These are phyloP conservation scores for Meiosimyza decipiens DNA, from an alignment of 2,888 invertebrate species.

Conservation along the genomic window DNA sequence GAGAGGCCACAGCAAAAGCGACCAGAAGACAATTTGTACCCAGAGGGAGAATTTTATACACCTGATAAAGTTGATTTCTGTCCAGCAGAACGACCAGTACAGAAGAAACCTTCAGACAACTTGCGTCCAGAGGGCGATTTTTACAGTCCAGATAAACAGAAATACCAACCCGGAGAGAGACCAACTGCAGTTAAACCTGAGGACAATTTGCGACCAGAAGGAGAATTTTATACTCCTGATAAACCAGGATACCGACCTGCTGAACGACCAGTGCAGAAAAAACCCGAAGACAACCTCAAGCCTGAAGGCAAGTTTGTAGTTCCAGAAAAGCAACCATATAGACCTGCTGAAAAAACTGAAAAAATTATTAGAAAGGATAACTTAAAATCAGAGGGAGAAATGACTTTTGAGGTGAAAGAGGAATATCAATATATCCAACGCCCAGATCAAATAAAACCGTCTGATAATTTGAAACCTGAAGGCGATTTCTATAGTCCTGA, in stretches of 20 bases:
- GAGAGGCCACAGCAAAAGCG: constrained; percentile 67
- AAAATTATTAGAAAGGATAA: constrained; percentile 68
- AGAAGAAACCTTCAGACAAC: constrained; percentile 71
- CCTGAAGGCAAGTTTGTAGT: constrained; percentile 71
- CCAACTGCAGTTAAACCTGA: constrained; percentile 66
- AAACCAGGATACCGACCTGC: constrained; percentile 63
- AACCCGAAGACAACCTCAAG: constrained; percentile 52
- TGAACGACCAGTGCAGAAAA: constrained; percentile 64
- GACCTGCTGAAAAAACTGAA: constrained; percentile 68
- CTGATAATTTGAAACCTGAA: constrained; percentile 73
- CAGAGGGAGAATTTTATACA: constrained; percentile 71
- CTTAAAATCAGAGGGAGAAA: constrained; percentile 66
- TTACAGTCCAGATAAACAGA: constrained; percentile 59
- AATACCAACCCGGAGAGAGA: constrained; percentile 68
- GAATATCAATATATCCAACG: constrained; percentile 67
- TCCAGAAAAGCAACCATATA: constrained; percentile 68
- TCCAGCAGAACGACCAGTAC: constrained; percentile 68
- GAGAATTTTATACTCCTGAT: constrained; percentile 43
- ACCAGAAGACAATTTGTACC: constrained; percentile 68
- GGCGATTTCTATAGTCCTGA: constrained; percentile 65
- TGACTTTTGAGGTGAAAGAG: constrained; percentile 55
- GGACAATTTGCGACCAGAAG: constrained; percentile 69
- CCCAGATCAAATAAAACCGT: constrained; percentile 70
- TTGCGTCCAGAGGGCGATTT: constrained; percentile 71
- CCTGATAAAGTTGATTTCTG: constrained; percentile 67